Evolutionary conservation across 2,888 invertebrate genomes (phyloP), one percentile per base, ranked within the genome.

Genomic region (Papilio protenor): DNA sequence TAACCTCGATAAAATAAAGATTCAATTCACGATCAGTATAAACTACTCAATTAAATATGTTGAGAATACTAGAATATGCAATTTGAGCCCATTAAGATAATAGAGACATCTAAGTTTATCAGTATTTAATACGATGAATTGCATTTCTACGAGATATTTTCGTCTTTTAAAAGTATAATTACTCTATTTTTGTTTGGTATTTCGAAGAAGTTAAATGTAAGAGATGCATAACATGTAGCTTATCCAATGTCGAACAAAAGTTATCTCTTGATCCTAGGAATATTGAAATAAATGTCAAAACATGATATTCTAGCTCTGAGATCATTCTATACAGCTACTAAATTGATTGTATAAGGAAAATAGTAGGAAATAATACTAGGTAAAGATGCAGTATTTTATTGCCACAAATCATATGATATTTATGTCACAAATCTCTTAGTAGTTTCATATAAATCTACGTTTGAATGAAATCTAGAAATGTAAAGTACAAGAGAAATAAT

Each of bases 291-390:
- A 69, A 45, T 45, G 66, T 69, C 66, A 69, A 21, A 12, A 18
- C 12, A 12, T 21, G 33, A 1, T 61, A 33, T 33, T 8, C 16
- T n/a, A 45, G 21, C 21, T 45, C 45, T 45, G n/a, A 69, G 45
- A 40, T 64, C 33, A 64, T 64, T 27, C 18, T 64, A 64, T 45
- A 21, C 66, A 21, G 14, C 66, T 40, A n/a, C 11, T 66, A 45
- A 45, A 69, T 69, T 69, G 45, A 69, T 14, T 12, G 40, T 69
- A 69, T 45, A 21, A 69, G 66, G 66, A 69, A 69, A 69, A 69
- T 45, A 45, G 11, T n/a, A 45, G 12, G 18, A 45, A 69, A 21
- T 45, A 21, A 66, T 10, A 66, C 45, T 6, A 66, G 45, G 10
- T 12, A 45, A 45, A 66, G 12, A 45, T 40, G n/a, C 40, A 66